Base-by-base conservation (phyloP, 2,113 vertebrate species). In the Quiscalus mexicanus region DNA sequence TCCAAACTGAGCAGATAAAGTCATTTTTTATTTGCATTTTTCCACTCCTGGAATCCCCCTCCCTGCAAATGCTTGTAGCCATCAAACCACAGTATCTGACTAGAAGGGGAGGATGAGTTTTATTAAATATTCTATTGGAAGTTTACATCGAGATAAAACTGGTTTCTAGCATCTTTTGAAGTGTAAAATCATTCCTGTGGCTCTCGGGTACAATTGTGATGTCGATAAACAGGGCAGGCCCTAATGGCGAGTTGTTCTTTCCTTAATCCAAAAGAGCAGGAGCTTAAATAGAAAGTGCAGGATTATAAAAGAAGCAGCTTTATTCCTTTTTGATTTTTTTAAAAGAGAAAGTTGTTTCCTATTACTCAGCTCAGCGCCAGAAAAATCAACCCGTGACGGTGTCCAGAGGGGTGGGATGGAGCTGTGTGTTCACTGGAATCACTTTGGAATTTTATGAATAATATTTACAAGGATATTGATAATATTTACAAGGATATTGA, bases 261-360 rank as follows among this genome's bases (percentile, higher is more conserved):
- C 64, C 73, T 69, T 95, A 93, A 93, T 95, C 93, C 90, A 84
- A 45, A 90, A 86, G 53, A 83, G 92, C 76, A 90, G 79, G 78
- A 53, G 83, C 89, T 96, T 95, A 90, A 87, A 53, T 27, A 82
- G 74, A 33, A 92, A 95, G 90, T 78, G 88, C 69, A 42, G 91
- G 93, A 93, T 93, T 96, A 90, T 16, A 45, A 53, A 84, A 89
- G 94, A 22, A 84, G 69, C 88, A 63, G 90, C 65, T 95, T 89
- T 84, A 75, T 95, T 79, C 60, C 52, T 69, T 91, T 71, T 45
- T 17, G 7, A 4, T 47, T 47, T 55, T 55, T 87, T 55, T 1
- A 28, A 15, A 56, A 68, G 77, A 60, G 16, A 7, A 80, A 93
- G 41, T 91, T 83, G 18, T 79, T 89, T 44, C 47, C 79, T 85